Conservation (phyloP, 2,113 vertebrate species). For the Silurus asotus region DNA sequence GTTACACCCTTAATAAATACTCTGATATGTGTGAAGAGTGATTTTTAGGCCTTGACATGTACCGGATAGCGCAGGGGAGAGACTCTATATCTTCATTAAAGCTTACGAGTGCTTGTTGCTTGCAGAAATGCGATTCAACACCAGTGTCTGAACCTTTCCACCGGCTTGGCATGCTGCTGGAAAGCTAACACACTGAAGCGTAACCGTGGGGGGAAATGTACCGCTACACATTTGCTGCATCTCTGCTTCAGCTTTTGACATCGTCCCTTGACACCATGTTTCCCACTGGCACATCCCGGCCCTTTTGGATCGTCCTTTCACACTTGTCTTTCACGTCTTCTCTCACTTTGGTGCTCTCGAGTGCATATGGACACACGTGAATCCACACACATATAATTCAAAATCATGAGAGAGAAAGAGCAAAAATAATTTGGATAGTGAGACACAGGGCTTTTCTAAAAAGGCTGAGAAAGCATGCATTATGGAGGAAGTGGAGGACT, state of each 20-base stretch:
- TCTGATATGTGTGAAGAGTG: background rate
- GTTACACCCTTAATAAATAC: background rate
- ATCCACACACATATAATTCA: background rate
- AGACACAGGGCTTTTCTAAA: background rate
- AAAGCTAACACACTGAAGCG: background rate
- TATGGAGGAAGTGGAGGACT: slow-evolving; percentile 36
- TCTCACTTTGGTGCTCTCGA: background rate
- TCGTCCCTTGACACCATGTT: slow-evolving; percentile 14
- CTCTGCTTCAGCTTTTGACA: slow-evolving; percentile 9
- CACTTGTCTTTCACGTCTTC: slow-evolving; percentile 18
- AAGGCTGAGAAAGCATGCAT: slow-evolving; percentile 37
- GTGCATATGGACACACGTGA: background rate
- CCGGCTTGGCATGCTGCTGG: background rate
- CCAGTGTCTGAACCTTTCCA: background rate
- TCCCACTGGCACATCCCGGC: background rate
- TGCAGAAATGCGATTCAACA: background rate
- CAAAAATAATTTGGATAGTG: slow-evolving; percentile 8
- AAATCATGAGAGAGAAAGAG: slow-evolving; percentile 18
- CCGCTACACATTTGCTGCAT: too few relatives aligned
- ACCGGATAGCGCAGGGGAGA: background rate
- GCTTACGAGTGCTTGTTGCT: background rate
- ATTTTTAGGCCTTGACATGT: background rate
- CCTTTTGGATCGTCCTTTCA: slow-evolving; percentile 11
- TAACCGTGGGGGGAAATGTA: background rate
- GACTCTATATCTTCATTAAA: background rate